Percentiles rank a stretch among this genome's conserved stretches.
phyloP scores from a whole-genome alignment of 2,113 vertebrate species.

The Benitochromis conjunctus region DNA sequence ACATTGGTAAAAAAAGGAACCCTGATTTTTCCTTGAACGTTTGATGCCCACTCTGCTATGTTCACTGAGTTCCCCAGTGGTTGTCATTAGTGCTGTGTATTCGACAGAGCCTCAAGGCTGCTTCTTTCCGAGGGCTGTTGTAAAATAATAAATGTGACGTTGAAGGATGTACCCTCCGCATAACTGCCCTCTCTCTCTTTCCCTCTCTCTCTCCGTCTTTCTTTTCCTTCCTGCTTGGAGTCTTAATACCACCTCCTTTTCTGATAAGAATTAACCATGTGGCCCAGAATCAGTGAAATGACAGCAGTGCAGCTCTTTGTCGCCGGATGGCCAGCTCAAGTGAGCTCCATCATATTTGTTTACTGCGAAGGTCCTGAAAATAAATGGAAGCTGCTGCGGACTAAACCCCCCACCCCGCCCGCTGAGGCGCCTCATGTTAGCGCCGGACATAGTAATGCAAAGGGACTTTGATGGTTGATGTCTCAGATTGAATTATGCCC shows the following conservation, averaged over 20 bases:
- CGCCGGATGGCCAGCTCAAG: constrained; percentile 8
- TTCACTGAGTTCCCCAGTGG: constrained; percentile 27
- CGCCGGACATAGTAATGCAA: constrained; percentile 61
- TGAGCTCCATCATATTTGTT: constrained; percentile 59
- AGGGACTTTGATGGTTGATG: constrained; percentile 78
- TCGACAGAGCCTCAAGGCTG: constrained; percentile 30
- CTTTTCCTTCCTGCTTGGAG: neutral
- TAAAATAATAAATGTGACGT: constrained; percentile 67
- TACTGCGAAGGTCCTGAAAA: constrained; percentile 56
- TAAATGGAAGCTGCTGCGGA: constrained; percentile 58
- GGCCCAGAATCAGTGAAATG: neutral
- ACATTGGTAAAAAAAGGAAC: neutral
- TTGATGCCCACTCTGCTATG: constrained; percentile 5
- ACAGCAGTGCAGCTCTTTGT: constrained; percentile 25
- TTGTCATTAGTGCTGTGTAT: constrained; percentile 37
- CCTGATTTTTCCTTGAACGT: constrained; percentile 31
- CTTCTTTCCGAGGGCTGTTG: constrained; percentile 47
- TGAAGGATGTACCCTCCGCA: constrained; percentile 60
- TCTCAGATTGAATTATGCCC: constrained; percentile 79
- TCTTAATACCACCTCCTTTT: neutral
- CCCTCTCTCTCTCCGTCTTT: neutral
- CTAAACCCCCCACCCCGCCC: neutral
- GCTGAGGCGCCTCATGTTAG: constrained; percentile 65
- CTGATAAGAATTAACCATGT: constrained; percentile 41
- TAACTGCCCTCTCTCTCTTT: constrained; percentile 30